phyloP scores from a whole-genome alignment of 1,140 invertebrate genomes.

The Orchestia grillus region DNA sequence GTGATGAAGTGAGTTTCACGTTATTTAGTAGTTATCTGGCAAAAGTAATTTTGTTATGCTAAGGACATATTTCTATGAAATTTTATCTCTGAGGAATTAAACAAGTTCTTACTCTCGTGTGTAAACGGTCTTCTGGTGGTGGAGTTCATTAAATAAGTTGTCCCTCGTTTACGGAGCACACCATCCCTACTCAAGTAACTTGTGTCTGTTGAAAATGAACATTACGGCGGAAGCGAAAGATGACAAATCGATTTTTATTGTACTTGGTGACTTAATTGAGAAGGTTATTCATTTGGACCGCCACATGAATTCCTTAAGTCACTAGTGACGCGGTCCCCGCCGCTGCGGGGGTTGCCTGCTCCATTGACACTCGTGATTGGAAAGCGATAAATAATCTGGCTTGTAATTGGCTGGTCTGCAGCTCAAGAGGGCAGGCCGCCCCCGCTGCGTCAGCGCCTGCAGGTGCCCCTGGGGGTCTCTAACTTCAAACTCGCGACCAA shows the following conservation, averaged over 20 bases:
- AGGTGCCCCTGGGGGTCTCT: neutral
- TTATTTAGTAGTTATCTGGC: too few relatives aligned
- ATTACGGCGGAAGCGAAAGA: neutral
- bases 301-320: neutral
- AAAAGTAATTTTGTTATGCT: too few relatives aligned
- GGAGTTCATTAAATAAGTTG: too few relatives aligned
- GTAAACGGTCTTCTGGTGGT: too few relatives aligned
- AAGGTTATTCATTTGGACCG: neutral
- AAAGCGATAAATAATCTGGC: neutral
- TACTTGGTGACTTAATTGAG: neutral
- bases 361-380: neutral
- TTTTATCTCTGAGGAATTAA: too few relatives aligned
- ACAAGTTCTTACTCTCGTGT: too few relatives aligned
- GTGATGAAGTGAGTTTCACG: too few relatives aligned
- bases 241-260: neutral
- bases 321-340: neutral
- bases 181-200: too few relatives aligned
- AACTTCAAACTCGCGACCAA: neutral
- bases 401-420: neutral
- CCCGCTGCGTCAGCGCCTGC: neutral
- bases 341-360: neutral
- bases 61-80: too few relatives aligned
- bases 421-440: neutral
- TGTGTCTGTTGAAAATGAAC: too few relatives aligned
- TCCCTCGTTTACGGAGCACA: too few relatives aligned